Percentiles rank a stretch among this genome's conserved stretches.
phyloP scores from a whole-genome alignment of 2,113 vertebrate genomes.

The Herpailurus yagouaroundi region DNA sequence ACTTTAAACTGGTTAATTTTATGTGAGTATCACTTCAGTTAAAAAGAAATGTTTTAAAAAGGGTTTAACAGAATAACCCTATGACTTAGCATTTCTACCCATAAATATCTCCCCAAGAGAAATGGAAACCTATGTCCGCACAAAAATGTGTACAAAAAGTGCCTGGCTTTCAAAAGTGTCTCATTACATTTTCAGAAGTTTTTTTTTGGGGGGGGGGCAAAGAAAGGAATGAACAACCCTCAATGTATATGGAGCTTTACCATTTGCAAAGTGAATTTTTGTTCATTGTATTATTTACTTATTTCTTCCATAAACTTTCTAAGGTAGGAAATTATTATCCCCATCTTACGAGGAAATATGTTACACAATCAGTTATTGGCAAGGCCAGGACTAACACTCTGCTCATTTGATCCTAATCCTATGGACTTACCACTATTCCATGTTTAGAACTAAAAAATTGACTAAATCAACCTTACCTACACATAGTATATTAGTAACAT shows the following conservation, averaged over 20 bases:
- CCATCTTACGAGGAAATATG: not conserved
- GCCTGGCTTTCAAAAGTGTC: not conserved
- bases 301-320: not conserved
- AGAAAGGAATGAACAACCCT: not conserved
- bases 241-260: not conserved
- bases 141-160: not conserved
- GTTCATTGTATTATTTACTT: not conserved
- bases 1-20: too few relatives aligned
- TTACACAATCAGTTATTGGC: not conserved
- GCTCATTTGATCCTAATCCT: not conserved
- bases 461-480: not conserved
- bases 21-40: too few relatives aligned
- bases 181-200: not conserved
- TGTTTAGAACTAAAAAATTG: not conserved
- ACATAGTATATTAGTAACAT: not conserved
- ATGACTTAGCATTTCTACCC: too few relatives aligned
- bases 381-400: not conserved
- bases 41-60: too few relatives aligned
- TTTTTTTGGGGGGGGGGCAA: not conserved
- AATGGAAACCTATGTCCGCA: too few relatives aligned
- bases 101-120: too few relatives aligned
- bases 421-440: not conserved
- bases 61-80: too few relatives aligned
- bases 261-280: not conserved
- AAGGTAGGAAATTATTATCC: not conserved